Conservation (phyloP, 1,140 invertebrate species). For the Linepithema humile region DNA sequence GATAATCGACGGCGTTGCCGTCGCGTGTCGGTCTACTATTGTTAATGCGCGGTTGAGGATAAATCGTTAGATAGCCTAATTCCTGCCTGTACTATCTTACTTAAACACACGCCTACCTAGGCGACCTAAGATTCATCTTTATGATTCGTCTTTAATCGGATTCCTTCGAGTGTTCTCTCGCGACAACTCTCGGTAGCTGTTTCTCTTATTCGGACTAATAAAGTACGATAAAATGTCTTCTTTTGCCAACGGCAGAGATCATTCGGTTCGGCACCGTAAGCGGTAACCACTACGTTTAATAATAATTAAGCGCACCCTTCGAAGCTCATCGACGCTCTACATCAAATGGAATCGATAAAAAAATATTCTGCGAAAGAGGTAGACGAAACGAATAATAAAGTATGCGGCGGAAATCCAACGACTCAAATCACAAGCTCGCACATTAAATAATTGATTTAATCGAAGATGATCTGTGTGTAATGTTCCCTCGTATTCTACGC, state of each 20-base stretch:
- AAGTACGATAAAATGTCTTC: constrained; percentile 2
- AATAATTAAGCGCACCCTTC: constrained; percentile 12
- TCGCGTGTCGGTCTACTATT: constrained; percentile 42
- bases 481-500: background rate
- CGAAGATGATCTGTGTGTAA: background rate
- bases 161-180: background rate
- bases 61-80: constrained; percentile 25
- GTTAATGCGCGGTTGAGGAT: constrained; percentile 48
- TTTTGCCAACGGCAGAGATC: constrained; percentile 40
- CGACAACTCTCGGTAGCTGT: background rate
- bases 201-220: constrained; percentile 8
- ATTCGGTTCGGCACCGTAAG: constrained; percentile 36
- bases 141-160: constrained; percentile 32
- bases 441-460: background rate
- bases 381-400: constrained; percentile 2
- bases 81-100: constrained; percentile 45
- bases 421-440: constrained; percentile 8
- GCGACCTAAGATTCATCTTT: constrained; percentile 31
- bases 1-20: constrained; percentile 22
- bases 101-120: constrained; percentile 61
- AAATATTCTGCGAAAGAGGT: background rate
- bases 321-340: background rate
- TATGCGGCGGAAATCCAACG: background rate
- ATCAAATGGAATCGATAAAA: background rate
- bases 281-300: background rate